Evolutionary conservation across 1,140 invertebrate species (phyloP).

Genomic region (Probaryconus sp.): DNA sequence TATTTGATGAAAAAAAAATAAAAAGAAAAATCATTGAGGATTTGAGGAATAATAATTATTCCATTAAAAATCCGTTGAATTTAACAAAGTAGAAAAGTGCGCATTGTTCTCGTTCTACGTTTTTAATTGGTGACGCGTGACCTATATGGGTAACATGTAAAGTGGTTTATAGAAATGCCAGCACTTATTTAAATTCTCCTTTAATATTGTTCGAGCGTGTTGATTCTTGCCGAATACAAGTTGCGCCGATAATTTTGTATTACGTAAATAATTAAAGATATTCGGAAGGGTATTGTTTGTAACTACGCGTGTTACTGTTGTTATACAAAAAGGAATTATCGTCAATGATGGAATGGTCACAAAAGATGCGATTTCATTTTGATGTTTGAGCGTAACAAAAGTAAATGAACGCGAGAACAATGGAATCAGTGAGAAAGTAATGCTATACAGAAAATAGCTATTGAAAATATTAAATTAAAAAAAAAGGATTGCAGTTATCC

Average conservation of each 20-base stretch:
- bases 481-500: constrained; percentile 31
- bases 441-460: constrained; percentile 6
- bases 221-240: neutral
- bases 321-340: no score
- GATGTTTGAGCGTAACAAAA: neutral
- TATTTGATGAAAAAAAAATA: neutral
- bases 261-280: no score
- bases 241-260: neutral
- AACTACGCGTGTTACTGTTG: no score
- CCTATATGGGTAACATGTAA: constrained; percentile 37
- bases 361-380: constrained; percentile 22
- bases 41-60: constrained; percentile 1
- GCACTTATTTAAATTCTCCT: constrained; percentile 28
- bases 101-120: constrained; percentile 28
- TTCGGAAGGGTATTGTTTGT: no score
- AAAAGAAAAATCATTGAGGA: neutral
- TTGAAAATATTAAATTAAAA: constrained; percentile 29
- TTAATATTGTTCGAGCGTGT: constrained; percentile 11
- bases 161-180: constrained; percentile 31
- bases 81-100: constrained; percentile 32
- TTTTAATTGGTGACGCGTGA: constrained; percentile 46
- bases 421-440: constrained; percentile 22
- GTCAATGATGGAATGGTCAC: constrained; percentile 11
- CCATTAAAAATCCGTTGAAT: constrained; percentile 5
- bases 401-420: constrained; percentile 9